A percentile compares a stretch with the other conserved stretches of the same genome.
Evolutionary conservation across 2,797 vertebrate genomes (phyloP).

Genomic region (Peromyscus eremicus): DNA sequence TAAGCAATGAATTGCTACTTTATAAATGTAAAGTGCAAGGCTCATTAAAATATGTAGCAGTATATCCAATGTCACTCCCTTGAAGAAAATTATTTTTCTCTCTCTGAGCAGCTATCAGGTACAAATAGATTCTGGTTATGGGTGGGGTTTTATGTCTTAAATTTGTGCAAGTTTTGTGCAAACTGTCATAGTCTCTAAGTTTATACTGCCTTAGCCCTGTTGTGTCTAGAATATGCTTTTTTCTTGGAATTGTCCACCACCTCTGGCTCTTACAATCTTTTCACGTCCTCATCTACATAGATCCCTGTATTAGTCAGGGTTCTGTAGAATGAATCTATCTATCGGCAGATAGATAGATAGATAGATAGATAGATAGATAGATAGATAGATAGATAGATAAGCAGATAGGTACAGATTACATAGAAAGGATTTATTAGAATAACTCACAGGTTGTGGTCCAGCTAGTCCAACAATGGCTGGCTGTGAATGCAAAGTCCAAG

Average conservation of each 20-base stretch:
- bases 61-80: neutral
- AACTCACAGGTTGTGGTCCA: neutral
- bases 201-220: neutral
- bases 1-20: slow-evolving; percentile 37
- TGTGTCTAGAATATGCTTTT: neutral
- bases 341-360: no score
- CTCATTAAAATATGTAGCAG: neutral
- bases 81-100: neutral
- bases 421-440: neutral
- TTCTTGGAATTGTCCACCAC: neutral
- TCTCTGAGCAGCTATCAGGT: neutral
- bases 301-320: neutral
- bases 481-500: neutral
- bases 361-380: no score
- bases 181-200: no score
- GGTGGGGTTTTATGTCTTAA: neutral
- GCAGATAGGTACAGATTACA: no score
- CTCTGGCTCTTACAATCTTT: neutral
- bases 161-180: neutral
- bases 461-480: neutral
- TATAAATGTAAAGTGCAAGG: neutral
- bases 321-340: neutral
- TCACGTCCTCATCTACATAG: neutral
- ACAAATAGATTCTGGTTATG: neutral
- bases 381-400: no score